Conservation (phyloP, 1,140 invertebrate species). For the Sesamia nonagrioides region DNA sequence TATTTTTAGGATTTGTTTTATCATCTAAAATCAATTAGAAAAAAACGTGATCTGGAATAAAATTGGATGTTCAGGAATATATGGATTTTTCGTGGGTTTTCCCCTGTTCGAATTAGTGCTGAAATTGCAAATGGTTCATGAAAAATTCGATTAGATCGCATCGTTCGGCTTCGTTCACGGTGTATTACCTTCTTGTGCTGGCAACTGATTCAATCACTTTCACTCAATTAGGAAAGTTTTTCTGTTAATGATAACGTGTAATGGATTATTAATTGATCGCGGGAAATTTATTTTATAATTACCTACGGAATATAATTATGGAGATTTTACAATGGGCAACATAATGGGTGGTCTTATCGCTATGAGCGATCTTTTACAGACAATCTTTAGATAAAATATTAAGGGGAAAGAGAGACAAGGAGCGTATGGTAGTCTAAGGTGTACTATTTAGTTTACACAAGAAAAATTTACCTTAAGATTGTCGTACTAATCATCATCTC, state of each 20-base stretch:
- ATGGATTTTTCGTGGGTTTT: constrained; percentile 25
- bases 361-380: too few species aligned
- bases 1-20: constrained; percentile 18
- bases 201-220: constrained; percentile 38
- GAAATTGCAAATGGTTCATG: constrained; percentile 56
- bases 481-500: too few species aligned
- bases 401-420: too few species aligned
- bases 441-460: too few species aligned
- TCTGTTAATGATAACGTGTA: not conserved
- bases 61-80: constrained; percentile 53
- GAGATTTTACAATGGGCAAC: too few species aligned
- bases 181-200: constrained; percentile 42
- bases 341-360: too few species aligned
- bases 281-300: not conserved
- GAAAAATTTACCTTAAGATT: too few species aligned
- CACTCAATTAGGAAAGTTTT: constrained; percentile 32
- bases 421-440: too few species aligned
- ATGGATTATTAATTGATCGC: constrained; percentile 5
- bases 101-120: constrained; percentile 43
- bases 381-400: too few species aligned
- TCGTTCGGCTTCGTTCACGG: constrained; percentile 54
- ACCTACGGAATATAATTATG: too few species aligned
- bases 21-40: constrained; percentile 18
- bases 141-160: constrained; percentile 53
- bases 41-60: constrained; percentile 49